Conservation (phyloP, 2,113 vertebrate species). For the Corythaixoides concolor region DNA sequence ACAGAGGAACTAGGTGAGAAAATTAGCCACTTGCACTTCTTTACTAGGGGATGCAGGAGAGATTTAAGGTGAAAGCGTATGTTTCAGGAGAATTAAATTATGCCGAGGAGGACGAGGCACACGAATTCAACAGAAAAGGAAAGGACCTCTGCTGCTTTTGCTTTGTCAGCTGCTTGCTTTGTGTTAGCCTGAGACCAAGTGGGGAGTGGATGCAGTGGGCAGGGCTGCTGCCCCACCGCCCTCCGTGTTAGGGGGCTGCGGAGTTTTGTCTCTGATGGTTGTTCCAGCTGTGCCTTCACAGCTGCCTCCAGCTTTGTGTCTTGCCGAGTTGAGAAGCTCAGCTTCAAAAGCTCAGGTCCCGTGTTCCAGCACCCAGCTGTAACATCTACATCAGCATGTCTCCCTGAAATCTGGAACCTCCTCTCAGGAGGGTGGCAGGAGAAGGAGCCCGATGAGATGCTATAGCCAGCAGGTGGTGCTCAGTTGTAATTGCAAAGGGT, state of each 20-base stretch:
- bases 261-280: background rate
- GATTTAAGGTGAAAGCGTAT: background rate
- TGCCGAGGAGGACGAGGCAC: background rate
- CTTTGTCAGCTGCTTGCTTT: background rate
- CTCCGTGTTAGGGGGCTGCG: no score
- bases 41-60: background rate
- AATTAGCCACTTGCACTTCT: background rate
- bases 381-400: background rate
- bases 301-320: background rate
- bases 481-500: background rate
- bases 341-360: background rate
- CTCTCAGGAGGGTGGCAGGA: background rate
- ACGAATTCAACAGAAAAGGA: background rate
- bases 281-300: background rate
- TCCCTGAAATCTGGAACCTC: background rate
- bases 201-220: background rate
- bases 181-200: background rate
- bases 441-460: background rate
- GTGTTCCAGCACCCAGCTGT: background rate
- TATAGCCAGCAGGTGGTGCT: slow-evolving; percentile 13
- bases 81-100: background rate
- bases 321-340: background rate
- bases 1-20: background rate
- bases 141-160: background rate
- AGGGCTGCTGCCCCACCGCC: background rate